Percentiles rank a stretch among this genome's conserved stretches.
These are phyloP conservation scores for Apostichopus japonicus DNA, from an alignment of 35 echinoderm and acorn worm species.

Conservation along the genomic window DNA sequence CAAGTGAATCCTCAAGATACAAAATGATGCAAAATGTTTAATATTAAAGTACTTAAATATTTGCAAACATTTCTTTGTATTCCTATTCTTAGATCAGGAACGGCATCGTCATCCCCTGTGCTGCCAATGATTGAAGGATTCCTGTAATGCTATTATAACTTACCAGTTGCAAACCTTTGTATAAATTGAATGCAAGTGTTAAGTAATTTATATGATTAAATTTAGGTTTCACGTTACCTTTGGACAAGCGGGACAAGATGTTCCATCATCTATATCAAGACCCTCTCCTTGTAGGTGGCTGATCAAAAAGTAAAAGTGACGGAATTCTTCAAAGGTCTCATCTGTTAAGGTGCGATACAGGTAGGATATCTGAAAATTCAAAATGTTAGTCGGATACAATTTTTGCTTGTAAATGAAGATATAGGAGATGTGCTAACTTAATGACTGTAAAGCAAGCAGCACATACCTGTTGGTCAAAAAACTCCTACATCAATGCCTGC, in stretches of 20 bases:
- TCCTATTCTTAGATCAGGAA: too few relatives aligned
- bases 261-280: neutral
- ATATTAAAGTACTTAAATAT: too few relatives aligned
- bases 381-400: neutral
- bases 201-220: neutral
- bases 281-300: neutral
- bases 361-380: neutral
- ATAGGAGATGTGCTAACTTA: too few relatives aligned
- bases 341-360: neutral
- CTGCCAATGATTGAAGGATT: neutral
- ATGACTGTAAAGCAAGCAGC: too few relatives aligned
- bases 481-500: too few relatives aligned
- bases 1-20: too few relatives aligned
- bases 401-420: too few relatives aligned
- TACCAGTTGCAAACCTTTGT: neutral
- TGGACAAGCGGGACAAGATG: slow-evolving; percentile 27
- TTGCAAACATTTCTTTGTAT: too few relatives aligned
- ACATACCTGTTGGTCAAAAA: too few relatives aligned
- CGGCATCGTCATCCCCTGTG: too few relatives aligned
- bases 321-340: slow-evolving; percentile 27
- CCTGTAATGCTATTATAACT: neutral
- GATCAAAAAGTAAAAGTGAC: too few relatives aligned
- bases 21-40: too few relatives aligned
- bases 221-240: neutral
- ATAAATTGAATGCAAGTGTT: neutral